Conservation (phyloP, 2,888 invertebrate genomes). For the Nematopogon swammerdamellus region DNA sequence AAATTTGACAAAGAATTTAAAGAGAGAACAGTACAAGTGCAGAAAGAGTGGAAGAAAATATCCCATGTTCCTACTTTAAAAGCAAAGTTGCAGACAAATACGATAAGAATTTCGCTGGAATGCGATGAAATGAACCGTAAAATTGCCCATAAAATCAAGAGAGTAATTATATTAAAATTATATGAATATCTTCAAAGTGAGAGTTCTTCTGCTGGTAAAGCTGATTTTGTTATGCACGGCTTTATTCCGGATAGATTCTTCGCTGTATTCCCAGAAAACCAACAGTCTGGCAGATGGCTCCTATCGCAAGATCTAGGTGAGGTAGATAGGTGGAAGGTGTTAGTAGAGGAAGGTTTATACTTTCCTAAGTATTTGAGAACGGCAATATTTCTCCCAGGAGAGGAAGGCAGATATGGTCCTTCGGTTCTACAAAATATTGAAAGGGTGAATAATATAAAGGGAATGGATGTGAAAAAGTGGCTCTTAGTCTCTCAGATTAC, state of each 20-base stretch:
- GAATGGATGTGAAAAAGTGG: too few species aligned
- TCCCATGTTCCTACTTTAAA: too few species aligned
- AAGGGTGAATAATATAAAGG: too few species aligned
- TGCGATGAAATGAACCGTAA: constrained; percentile 22
- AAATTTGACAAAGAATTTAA: not conserved
- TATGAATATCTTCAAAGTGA: constrained; percentile 27
- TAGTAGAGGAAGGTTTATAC: too few species aligned
- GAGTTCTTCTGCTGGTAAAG: constrained; percentile 17
- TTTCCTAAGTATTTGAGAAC: too few species aligned
- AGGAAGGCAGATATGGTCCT: too few species aligned
- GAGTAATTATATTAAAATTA: constrained; percentile 27
- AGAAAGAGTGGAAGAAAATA: too few species aligned
- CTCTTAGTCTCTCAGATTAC: too few species aligned
- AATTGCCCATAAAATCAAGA: constrained; percentile 33
- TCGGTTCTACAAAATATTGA: too few species aligned
- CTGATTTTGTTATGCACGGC: constrained; percentile 36
- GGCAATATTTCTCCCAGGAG: too few species aligned
- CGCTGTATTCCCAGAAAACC: constrained; percentile 32
- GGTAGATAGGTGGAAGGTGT: constrained; percentile 15
- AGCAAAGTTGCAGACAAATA: not conserved
- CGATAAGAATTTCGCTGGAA: constrained; percentile 28
- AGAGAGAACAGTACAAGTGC: not conserved
- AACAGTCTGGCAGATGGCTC: constrained; percentile 32
- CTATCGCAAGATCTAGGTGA: constrained; percentile 24
- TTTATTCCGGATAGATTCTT: constrained; percentile 26